Conservation (phyloP, 2,797 vertebrate genomes). For the Dicrostonyx torquatus region DNA sequence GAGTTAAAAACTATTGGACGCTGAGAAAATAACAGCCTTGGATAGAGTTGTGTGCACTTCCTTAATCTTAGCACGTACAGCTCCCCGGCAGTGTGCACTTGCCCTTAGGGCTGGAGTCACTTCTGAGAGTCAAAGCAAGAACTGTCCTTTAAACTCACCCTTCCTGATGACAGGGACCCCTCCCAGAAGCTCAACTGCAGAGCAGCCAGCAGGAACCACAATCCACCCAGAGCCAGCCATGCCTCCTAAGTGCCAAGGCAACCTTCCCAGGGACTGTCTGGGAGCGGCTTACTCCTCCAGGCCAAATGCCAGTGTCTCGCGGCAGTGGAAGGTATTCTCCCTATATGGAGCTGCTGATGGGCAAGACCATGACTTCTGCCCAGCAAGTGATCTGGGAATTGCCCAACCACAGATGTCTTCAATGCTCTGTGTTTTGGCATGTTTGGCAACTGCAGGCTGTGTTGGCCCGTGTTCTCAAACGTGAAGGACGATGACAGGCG, state of each 20-base stretch:
- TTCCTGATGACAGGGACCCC: background rate
- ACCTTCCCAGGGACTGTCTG: background rate
- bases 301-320: background rate
- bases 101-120: background rate
- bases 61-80: background rate
- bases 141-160: background rate
- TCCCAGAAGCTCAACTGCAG: background rate
- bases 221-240: background rate
- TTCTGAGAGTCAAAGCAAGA: background rate
- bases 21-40: background rate
- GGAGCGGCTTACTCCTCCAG: background rate
- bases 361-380: background rate
- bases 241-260: background rate
- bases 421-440: background rate
- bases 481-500: background rate
- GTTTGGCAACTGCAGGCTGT: background rate
- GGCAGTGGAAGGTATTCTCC: background rate
- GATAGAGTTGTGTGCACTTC: background rate
- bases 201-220: background rate
- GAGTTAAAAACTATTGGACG: conserved; percentile 8
- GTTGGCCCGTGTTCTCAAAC: background rate
- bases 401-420: background rate
- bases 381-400: too few relatives aligned
- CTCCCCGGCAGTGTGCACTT: background rate
- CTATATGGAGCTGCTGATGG: background rate